Percentiles rank a stretch among this genome's conserved stretches.
These are phyloP conservation scores for Syngnathus scovelli DNA, from an alignment of 2,113 vertebrate genomes.

Conservation along the genomic window DNA sequence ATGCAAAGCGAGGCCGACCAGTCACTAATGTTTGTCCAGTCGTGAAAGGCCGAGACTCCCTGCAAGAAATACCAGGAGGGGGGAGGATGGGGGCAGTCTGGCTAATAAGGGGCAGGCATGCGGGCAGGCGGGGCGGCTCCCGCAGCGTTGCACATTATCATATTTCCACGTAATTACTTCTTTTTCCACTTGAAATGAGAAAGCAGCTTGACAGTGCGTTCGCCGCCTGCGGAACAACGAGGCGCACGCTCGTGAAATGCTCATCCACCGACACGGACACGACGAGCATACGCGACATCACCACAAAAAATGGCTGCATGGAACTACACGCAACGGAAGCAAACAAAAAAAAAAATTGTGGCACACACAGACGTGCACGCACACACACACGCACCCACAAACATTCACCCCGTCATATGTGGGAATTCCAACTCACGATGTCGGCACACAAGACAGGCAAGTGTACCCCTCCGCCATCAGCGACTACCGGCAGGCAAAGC, in stretches of 20 bases:
- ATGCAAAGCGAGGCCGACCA: slow-evolving; percentile 84
- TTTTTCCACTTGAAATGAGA: slow-evolving; percentile 99
- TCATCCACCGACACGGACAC: not conserved
- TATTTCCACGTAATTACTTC: slow-evolving; percentile 99
- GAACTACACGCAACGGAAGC: too few species aligned
- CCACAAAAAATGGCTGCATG: too few species aligned
- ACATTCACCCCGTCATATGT: too few species aligned
- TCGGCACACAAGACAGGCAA: too few species aligned
- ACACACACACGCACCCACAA: too few species aligned
- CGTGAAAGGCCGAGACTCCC: slow-evolving; percentile 94
- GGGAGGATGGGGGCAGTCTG: slow-evolving; percentile 25
- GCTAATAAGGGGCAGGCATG: slow-evolving; percentile 20
- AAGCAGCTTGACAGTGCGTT: slow-evolving; percentile 86
- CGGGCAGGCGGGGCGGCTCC: slow-evolving; percentile 57
- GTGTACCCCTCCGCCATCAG: too few species aligned
- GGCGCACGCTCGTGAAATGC: slow-evolving; percentile 16
- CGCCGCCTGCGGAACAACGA: slow-evolving; percentile 74
- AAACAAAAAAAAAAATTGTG: too few species aligned
- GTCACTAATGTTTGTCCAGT: slow-evolving; percentile 88
- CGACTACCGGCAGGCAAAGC: too few species aligned
- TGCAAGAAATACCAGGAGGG: slow-evolving; percentile 92
- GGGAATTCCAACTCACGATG: too few species aligned
- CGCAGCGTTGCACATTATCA: slow-evolving; percentile 94
- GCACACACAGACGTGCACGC: too few species aligned
- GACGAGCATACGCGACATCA: too few species aligned